Percentiles rank a stretch among this genome's conserved stretches.
Evolutionary conservation across 2,888 invertebrate species (phyloP).

Genomic region (Stramonita haemastoma): DNA sequence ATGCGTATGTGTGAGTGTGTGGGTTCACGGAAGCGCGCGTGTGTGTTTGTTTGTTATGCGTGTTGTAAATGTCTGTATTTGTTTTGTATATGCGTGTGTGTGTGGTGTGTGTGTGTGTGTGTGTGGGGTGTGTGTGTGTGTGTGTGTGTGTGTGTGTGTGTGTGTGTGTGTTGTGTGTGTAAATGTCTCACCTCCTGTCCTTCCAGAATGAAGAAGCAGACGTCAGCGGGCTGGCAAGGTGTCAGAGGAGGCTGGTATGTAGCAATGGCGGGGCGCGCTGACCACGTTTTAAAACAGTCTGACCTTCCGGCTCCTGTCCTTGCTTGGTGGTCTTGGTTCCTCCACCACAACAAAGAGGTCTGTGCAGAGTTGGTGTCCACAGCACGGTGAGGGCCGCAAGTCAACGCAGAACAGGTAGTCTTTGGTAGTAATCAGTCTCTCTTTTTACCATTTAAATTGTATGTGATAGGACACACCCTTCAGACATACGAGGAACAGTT

Average conservation of each 20-base stretch:
- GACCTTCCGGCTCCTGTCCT: neutral
- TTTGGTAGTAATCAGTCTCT: too few relatives aligned
- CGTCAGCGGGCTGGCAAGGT: slow-evolving; percentile 21
- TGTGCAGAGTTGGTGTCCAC: neutral
- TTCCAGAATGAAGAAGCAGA: slow-evolving; percentile 21
- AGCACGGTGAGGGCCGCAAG: neutral
- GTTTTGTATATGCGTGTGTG: too few relatives aligned
- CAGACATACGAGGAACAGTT: neutral
- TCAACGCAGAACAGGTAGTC: neutral
- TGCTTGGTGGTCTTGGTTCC: neutral
- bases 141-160: too few relatives aligned
- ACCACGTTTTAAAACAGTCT: neutral
- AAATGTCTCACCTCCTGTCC: slow-evolving; percentile 1
- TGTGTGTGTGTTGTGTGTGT: too few relatives aligned
- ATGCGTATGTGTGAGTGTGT: neutral
- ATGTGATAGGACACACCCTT: neutral
- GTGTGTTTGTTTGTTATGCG: neutral
- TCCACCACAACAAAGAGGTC: neutral
- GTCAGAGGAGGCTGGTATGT: neutral
- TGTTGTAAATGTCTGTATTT: neutral
- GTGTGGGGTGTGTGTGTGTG: too few relatives aligned
- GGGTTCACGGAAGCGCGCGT: neutral
- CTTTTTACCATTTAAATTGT: too few relatives aligned
- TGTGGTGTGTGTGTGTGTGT: too few relatives aligned
- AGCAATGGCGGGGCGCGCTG: neutral